These are phyloP conservation scores for Geotrupes spiniger DNA, from an alignment of 2,888 invertebrate genomes.

Conservation along the genomic window DNA sequence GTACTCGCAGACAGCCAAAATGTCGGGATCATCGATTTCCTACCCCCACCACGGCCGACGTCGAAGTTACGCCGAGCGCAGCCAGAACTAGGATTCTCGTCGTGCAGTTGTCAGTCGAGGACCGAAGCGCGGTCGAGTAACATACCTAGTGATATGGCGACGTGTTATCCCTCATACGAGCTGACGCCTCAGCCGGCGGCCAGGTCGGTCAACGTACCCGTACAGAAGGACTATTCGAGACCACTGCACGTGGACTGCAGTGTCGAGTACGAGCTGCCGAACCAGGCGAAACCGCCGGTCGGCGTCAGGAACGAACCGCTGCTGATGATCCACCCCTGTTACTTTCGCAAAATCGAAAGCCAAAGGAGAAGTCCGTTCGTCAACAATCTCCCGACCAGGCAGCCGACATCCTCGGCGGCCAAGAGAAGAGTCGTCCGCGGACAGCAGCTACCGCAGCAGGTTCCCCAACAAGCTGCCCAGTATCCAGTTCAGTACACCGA, in stretches of 20 bases:
- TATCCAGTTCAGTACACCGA: constrained; percentile 37
- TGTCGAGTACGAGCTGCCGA: constrained; percentile 87
- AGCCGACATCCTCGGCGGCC: constrained; percentile 21
- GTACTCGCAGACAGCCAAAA: constrained; percentile 46
- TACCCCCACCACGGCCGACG: constrained; percentile 45
- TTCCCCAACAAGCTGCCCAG: constrained; percentile 45
- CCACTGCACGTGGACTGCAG: constrained; percentile 88
- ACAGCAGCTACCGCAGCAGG: constrained; percentile 41
- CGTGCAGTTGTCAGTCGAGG: constrained; percentile 40
- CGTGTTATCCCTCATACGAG: constrained; percentile 46
- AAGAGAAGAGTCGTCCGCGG: constrained; percentile 49
- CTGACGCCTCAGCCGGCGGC: constrained; percentile 40
- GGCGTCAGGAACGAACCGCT: constrained; percentile 79
- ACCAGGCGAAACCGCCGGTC: constrained; percentile 83
- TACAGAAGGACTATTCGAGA: constrained; percentile 78
- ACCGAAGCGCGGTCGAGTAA: constrained; percentile 41
- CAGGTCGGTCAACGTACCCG: constrained; percentile 47
- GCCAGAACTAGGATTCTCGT: constrained; percentile 14
- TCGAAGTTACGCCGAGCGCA: constrained; percentile 25
- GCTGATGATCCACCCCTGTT: constrained; percentile 87
- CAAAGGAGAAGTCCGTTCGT: constrained; percentile 79
- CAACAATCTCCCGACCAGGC: constrained; percentile 68
- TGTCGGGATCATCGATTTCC: constrained; percentile 51
- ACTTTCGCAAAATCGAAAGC: constrained; percentile 83
- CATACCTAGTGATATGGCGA: constrained; percentile 39